Conservation (phyloP, 1,140 invertebrate species). For the Lucilia cuprina region DNA sequence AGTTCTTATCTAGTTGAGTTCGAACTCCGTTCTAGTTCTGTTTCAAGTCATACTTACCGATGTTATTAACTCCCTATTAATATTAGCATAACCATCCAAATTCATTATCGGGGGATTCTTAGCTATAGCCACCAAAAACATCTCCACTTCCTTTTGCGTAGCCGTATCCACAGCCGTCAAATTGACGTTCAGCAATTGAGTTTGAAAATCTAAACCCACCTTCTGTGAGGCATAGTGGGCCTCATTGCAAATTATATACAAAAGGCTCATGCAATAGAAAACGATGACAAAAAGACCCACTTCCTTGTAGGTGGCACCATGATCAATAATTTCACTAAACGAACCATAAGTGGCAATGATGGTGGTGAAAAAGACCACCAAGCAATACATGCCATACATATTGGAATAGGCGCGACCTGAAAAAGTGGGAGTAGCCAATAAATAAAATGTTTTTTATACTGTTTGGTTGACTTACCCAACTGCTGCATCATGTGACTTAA, state of each 20-base stretch:
- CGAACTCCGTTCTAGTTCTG: no score
- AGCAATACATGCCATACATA: constrained; percentile 75
- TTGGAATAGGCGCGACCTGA: constrained; percentile 71
- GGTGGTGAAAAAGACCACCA: constrained; percentile 74
- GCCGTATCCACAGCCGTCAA: constrained; percentile 68
- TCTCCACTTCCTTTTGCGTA: constrained; percentile 72
- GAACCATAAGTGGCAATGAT: constrained; percentile 73
- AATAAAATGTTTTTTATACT: neutral
- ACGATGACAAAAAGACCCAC: constrained; percentile 73
- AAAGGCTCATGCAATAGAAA: constrained; percentile 71
- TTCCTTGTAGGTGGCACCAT: constrained; percentile 73
- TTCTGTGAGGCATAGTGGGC: constrained; percentile 71
- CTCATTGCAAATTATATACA: constrained; percentile 75
- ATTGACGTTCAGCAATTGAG: constrained; percentile 71
- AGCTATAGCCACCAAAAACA: constrained; percentile 74
- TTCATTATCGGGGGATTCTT: constrained; percentile 77
- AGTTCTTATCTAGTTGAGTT: no score
- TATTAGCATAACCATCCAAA: constrained; percentile 73
- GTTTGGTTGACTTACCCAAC: constrained; percentile 61
- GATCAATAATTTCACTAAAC: constrained; percentile 73
- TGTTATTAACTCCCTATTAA: constrained; percentile 72
- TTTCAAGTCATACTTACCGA: constrained; percentile 62
- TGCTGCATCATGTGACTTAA: constrained; percentile 77
- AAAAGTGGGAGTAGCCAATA: neutral
- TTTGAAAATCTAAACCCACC: constrained; percentile 72